Conservation (phyloP, 2,113 vertebrate species). For the Dromiciops gliroides region DNA sequence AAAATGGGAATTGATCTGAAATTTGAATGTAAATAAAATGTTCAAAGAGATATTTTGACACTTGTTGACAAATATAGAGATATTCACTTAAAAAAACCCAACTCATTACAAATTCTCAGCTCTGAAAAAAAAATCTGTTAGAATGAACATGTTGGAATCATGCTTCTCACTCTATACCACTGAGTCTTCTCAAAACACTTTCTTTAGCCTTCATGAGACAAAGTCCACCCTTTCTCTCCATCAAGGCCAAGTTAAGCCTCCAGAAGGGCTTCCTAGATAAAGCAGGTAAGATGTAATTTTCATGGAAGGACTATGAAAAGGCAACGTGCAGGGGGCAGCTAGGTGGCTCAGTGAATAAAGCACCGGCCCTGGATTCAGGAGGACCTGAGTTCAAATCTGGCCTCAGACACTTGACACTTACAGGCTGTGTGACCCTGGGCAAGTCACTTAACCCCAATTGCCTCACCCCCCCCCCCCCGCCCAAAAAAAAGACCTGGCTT, state of each 20-base stretch:
- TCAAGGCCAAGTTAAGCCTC: not conserved
- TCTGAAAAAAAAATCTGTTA: slow-evolving; percentile 1
- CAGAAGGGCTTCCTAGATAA: not conserved
- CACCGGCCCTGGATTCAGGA: too few relatives aligned
- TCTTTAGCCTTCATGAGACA: not conserved
- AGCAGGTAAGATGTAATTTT: not conserved
- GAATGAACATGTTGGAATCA: not conserved
- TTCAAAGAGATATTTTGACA: slow-evolving; percentile 23
- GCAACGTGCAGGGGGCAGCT: too few relatives aligned
- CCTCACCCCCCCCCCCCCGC: too few relatives aligned
- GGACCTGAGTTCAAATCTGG: too few relatives aligned
- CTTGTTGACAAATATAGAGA: not conserved
- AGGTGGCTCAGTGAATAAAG: too few relatives aligned
- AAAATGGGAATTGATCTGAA: slow-evolving; percentile 5
- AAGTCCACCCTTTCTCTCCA: not conserved
- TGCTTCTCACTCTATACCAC: not conserved
- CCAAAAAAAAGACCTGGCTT: not conserved
- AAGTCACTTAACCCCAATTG: too few relatives aligned
- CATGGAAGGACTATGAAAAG: not conserved
- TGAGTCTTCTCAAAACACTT: not conserved
- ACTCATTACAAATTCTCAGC: not conserved
- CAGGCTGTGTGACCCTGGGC: too few relatives aligned
- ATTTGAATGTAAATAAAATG: slow-evolving; percentile 52
- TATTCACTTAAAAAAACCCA: not conserved
- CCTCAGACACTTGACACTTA: too few relatives aligned